A percentile compares a stretch with the other conserved stretches of the same genome.
Evolutionary conservation across 2,797 vertebrate genomes (phyloP).

Genomic region (Centropyge bicolor): DNA sequence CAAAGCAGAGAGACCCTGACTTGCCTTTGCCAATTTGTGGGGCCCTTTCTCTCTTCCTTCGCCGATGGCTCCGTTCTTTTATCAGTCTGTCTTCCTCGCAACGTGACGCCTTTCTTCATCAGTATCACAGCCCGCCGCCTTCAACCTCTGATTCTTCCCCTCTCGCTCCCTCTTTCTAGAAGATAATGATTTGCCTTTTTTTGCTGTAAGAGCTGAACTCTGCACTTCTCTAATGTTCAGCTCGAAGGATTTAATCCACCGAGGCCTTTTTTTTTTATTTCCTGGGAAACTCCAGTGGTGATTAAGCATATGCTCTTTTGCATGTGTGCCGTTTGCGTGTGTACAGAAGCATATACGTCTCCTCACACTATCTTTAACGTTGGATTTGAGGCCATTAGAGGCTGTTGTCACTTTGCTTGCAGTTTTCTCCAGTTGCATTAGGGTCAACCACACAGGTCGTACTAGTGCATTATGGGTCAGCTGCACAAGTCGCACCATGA

Average conservation of each 20-base stretch:
- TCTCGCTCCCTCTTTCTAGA: constrained; percentile 27
- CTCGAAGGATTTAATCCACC: constrained; percentile 74
- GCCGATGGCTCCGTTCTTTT: constrained; percentile 70
- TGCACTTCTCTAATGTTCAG: constrained; percentile 78
- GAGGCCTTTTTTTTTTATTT: constrained; percentile 69
- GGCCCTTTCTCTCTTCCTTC: constrained; percentile 69
- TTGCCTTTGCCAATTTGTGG: constrained; percentile 79
- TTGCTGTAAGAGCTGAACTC: constrained; percentile 77
- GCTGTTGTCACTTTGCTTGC: constrained; percentile 8
- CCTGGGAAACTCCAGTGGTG: constrained; percentile 75
- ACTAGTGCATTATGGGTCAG: neutral
- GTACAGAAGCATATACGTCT: constrained; percentile 31
- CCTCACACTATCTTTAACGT: constrained; percentile 84
- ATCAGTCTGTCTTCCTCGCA: constrained; percentile 73
- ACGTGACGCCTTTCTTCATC: constrained; percentile 69
- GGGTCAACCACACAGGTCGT: neutral
- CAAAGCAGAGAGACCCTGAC: constrained; percentile 86
- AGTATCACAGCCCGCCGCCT: constrained; percentile 67
- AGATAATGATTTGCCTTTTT: constrained; percentile 75
- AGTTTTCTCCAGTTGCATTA: neutral
- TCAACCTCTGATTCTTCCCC: constrained; percentile 69
- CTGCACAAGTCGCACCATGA: neutral
- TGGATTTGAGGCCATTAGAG: constrained; percentile 37
- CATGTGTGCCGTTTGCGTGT: constrained; percentile 34
- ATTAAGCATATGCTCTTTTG: constrained; percentile 71